phyloP scores from a whole-genome alignment of 2,113 vertebrate genomes.

The Progne subis region DNA sequence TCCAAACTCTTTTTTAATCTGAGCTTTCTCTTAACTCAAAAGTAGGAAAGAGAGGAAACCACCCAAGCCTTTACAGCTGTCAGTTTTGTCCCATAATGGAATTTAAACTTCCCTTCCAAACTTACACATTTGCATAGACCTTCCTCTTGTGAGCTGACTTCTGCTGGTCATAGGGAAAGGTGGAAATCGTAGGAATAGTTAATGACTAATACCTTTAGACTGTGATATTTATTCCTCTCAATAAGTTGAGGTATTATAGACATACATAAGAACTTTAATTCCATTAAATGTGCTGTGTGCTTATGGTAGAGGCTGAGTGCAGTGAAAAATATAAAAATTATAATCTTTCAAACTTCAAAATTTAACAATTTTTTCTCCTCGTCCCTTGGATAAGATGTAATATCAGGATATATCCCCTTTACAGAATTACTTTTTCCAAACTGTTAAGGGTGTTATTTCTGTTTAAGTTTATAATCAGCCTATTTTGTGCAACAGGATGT shows the following conservation, averaged over 20 bases:
- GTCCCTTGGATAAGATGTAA: background rate
- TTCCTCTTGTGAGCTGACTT: background rate
- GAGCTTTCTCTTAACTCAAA: conserved; percentile 20
- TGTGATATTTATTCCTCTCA: background rate
- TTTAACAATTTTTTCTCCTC: background rate
- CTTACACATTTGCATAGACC: background rate
- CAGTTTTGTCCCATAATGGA: conserved; percentile 26
- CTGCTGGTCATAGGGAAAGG: background rate
- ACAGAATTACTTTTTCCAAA: background rate
- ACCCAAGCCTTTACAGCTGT: conserved; percentile 54
- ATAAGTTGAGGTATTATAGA: background rate
- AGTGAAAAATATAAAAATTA: background rate
- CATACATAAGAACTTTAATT: background rate
- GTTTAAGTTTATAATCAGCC: background rate
- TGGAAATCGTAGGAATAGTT: background rate
- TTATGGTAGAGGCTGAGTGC: background rate
- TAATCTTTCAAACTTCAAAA: background rate
- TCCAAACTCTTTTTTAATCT: background rate
- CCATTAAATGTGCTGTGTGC: background rate
- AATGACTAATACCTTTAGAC: background rate
- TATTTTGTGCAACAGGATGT: background rate
- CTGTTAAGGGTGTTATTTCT: background rate
- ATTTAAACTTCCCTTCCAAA: background rate
- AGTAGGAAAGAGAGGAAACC: conserved; percentile 49
- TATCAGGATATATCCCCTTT: background rate